Base-by-base conservation (phyloP, 2,888 invertebrate species). In the Crossocerus cetratus region DNA sequence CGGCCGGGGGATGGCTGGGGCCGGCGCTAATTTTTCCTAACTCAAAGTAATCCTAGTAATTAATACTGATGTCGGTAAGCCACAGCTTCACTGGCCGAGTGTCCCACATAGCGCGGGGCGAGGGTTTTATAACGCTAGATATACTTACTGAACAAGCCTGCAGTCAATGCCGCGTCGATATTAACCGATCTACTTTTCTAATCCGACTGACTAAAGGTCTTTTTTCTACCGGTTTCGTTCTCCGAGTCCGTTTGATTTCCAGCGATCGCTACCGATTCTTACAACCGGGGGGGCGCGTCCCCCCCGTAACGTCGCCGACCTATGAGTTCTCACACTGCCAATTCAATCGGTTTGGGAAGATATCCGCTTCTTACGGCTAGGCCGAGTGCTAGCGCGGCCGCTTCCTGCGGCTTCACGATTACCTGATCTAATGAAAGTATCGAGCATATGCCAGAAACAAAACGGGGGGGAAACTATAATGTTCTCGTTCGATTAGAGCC, bases 291-390 rank as follows among this genome's bases (percentile, higher is more conserved):
- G 11, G 8, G 32, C 32, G 32, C 32, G 1, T 8, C 2, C 8
- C 65, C 56, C 66, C 20, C 44, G 62, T 58, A 62, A 57, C 69
- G 60, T 65, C 58, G 18, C 60, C 70, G 72, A 62, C 22, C 22
- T 71, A 77, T 82, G 75, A 80, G 77, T 83, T 83, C 68, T 68
- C 83, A 83, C 83, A 83, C 83, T 83, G 84, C 81, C 84, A 73
- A 61, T 45, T 32, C 5, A 32, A 32, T 11, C 8, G 32, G 32
- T 32, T 32, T 0, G 2, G 2, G 23, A 8, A 32, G 0, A 8
- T 42, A 64, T 69, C 69, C 49, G 74, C 74, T 81, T 73, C 44
- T 70, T 57, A 3, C 20, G 21, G 20, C 21, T n/a, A n/a, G 14
- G 20, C 16, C 55, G 55, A 22, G 14, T 20, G 32, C 14, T 44